Evolutionary conservation across 2,888 invertebrate genomes (phyloP), one percentile per base, ranked within the genome.

Genomic region (Clepsis dumicolana): DNA sequence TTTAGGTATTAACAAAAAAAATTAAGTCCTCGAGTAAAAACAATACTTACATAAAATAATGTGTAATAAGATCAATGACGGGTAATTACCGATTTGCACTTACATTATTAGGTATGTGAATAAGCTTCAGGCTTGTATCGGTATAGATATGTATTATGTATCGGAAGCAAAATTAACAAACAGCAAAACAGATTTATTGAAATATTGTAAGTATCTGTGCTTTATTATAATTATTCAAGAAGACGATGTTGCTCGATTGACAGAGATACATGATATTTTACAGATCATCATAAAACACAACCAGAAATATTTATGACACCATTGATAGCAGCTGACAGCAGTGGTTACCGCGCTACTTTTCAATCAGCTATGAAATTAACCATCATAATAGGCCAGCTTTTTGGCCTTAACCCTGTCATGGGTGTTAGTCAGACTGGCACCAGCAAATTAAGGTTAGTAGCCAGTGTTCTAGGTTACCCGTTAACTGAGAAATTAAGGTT

Each of bases 361-460:
- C 84, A 83, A 70, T 73, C 71, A 18, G 76, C 84, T 4, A 87
- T 86, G 84, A 83, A 74, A 72, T 29, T 77, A 0, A 44, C 85
- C 0, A 35, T 87, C 0, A 48, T 81, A 2, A 72, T 75, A 53
- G 88, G 86, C 2, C 82, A 84, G 48, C 77, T 66, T 25, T 64
- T 86, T 2, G 89, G 87, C 0, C 38, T 89, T 16, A 85, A 80
- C 60, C 86, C 87, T 0, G 77, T 88, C 0, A 57, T 73, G 1
- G 82, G 80, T 8, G 73, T 82, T n/a, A 38, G 78, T 10, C 74
- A 74, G 21, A 73, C 67, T 0, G 78, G 86, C 64, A 54, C 73
- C 1, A 64, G 71, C 0, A 84, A 85, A 60, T 75, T 84, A 16
- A 84, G 82, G 89, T 89, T 74, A 24, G 64, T 52, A 8, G 21